phyloP scores from a whole-genome alignment of 1,140 invertebrate species.

The Saccostrea echinata region DNA sequence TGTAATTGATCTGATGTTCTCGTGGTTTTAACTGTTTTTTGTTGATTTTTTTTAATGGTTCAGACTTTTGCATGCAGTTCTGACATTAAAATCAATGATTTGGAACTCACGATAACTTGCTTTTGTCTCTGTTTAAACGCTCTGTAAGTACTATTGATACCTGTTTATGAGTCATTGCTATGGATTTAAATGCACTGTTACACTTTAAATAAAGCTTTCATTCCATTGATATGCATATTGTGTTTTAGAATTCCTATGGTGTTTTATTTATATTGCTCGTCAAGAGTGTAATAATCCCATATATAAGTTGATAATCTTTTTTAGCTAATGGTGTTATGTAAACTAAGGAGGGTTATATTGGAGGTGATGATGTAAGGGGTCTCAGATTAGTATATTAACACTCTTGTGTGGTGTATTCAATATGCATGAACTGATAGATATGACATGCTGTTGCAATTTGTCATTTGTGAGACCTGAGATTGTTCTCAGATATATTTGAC shows the following conservation, averaged over 20 bases:
- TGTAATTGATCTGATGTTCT: background rate
- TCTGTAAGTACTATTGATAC: slow-evolving; percentile 1
- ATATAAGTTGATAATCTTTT: background rate
- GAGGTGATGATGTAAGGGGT: no score
- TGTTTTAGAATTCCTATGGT: background rate
- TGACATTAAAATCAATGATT: background rate
- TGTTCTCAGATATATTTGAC: no score
- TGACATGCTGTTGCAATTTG: no score
- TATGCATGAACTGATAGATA: no score
- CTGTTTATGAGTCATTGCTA: slow-evolving; percentile 15
- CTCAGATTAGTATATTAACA: no score
- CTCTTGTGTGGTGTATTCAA: no score
- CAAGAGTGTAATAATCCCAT: background rate
- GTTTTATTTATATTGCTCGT: background rate
- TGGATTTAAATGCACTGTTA: slow-evolving; percentile 11
- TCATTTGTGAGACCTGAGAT: no score
- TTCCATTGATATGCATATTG: background rate
- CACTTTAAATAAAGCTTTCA: background rate
- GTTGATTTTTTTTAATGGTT: background rate
- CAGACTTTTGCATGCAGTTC: no score
- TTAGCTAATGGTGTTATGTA: background rate
- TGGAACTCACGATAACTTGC: background rate
- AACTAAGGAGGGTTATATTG: background rate
- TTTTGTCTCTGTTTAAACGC: background rate
- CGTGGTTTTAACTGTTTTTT: background rate